phyloP scores from a whole-genome alignment of 2,797 vertebrate genomes.

The Dendrocincla fuliginosa region DNA sequence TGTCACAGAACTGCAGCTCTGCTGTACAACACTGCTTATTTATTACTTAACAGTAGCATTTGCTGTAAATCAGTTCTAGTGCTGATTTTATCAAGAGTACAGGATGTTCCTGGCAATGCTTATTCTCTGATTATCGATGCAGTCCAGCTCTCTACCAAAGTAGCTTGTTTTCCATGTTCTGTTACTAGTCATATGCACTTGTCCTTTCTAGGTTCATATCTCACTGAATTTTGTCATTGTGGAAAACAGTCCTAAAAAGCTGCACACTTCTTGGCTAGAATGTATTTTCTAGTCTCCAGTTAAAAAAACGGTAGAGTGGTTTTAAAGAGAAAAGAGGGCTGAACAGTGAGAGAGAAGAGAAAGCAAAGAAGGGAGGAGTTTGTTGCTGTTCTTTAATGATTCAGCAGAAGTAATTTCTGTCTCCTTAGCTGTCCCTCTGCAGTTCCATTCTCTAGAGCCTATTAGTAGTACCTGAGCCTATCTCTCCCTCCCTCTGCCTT shows the following conservation, averaged over 20 bases:
- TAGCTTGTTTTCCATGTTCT: neutral
- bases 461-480: neutral
- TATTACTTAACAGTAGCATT: slow-evolving; percentile 28
- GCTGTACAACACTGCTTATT: neutral
- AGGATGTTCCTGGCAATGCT: slow-evolving; percentile 30
- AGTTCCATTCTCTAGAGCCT: neutral
- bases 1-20: neutral
- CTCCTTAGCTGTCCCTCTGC: neutral
- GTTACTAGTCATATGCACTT: neutral
- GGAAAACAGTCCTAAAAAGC: neutral
- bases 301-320: neutral
- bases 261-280: neutral
- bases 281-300: neutral
- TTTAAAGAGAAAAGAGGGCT: neutral
- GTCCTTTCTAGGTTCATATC: neutral
- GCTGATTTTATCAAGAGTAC: slow-evolving; percentile 24
- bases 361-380: neutral
- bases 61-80: slow-evolving; percentile 18
- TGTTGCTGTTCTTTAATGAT: neutral
- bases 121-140: slow-evolving; percentile 10
- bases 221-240: neutral
- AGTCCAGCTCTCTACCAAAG: neutral
- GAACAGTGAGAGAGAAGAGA: neutral
- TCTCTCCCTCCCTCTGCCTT: neutral
- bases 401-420: neutral